A percentile compares a stretch with the other conserved stretches of the same genome.
Conservation (phyloP, 1,140 invertebrate genomes). For the Drosophila burlai region DNA sequence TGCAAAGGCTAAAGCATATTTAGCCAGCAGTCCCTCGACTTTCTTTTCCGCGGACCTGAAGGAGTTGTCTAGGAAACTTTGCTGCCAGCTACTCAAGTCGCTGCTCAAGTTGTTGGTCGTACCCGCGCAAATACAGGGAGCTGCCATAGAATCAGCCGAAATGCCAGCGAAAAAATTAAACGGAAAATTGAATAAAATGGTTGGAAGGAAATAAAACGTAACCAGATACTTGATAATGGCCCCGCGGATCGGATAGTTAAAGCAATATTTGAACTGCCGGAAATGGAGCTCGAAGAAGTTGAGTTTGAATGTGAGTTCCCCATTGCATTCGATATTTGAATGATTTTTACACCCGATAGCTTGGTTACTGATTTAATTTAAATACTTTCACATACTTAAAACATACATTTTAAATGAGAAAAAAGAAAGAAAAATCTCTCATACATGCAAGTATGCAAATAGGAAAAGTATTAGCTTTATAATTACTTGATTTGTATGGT, state of each 20-base stretch:
- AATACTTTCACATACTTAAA: neutral
- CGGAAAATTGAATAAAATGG: constrained; percentile 57
- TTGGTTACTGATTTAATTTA: neutral
- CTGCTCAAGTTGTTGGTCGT: constrained; percentile 74
- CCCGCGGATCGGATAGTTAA: constrained; percentile 38
- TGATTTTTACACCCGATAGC: neutral
- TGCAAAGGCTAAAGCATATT: constrained; percentile 80
- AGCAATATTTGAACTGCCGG: constrained; percentile 33
- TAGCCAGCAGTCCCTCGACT: constrained; percentile 73
- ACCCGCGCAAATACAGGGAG: constrained; percentile 44
- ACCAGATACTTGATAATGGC: constrained; percentile 71
- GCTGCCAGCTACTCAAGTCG: constrained; percentile 78
- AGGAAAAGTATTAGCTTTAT: no score
- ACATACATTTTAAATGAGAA: no score
- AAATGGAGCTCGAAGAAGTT: neutral
- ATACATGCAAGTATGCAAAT: no score
- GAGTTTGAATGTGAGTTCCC: neutral
- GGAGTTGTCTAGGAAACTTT: constrained; percentile 84
- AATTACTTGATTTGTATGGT: no score
- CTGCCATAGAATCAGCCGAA: constrained; percentile 40
- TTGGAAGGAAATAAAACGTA: constrained; percentile 54
- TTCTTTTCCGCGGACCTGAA: constrained; percentile 58
- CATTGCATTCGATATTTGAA: constrained; percentile 2
- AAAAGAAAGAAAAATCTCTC: no score
- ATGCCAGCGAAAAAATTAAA: constrained; percentile 42